Evolutionary conservation across 2,797 vertebrate genomes (phyloP), one percentile per base, ranked within the genome.

Genomic region (Fistularia tabacaria): DNA sequence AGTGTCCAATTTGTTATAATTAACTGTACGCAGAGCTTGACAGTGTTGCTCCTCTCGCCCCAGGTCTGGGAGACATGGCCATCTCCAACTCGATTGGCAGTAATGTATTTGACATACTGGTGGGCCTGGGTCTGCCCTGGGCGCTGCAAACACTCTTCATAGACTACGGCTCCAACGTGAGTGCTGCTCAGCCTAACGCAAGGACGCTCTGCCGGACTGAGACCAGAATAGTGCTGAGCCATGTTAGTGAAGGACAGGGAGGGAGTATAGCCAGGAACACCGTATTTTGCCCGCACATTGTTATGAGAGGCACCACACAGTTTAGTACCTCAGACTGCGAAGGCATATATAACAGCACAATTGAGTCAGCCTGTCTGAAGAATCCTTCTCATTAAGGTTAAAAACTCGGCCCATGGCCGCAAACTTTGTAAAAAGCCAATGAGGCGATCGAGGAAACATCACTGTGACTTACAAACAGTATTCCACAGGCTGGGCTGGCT

Each of bases 11-110:
- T 39, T 37, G 56, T 72, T 48, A 57, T 51, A 3, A 46, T 0
- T 12, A 49, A 46, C 41, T 46, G 36, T 37, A 38, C 36, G 37
- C 64, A 69, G 62, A 67, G 54, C 40, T 50, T 81, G 40, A 80
- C 69, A 36, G 41, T 62, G 53, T 62, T 75, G 38, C 49, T 73
- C 61, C 78, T 60, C 14, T 65, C 54, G 47, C 75, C 71, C 64
- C 88, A 98, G 95, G 95, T 76, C 85, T 97, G 91, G 95, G 95
- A 14, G 95, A 98, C 76, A 97, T 98, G 95, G 95, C 95, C 1
- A 94, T 98, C 69, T 98, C 95, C 59, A 97, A 98, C 87, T 98
- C 95, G 69, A 97, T 98, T 0, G 95, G 95, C 75, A 96, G 94
- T 84, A 98, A 97, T 8, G 95, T 98, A 59, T 98, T 97, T 79